Conservation (phyloP, 2,113 vertebrate genomes). For the Leptobrachium ailaonicum region DNA sequence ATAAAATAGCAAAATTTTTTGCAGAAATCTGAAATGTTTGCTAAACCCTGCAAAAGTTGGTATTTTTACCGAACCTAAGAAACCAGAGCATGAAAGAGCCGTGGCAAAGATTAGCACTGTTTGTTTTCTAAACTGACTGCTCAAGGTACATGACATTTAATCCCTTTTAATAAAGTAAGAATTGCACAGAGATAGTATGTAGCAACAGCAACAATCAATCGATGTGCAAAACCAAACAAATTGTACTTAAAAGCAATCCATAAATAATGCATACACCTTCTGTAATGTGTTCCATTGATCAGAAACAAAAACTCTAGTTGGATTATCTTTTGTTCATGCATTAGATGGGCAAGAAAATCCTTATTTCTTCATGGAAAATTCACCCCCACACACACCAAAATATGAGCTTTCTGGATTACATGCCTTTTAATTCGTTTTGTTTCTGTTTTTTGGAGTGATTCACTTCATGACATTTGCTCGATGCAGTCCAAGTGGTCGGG, state of each 20-base stretch:
- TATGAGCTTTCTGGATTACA: constrained; percentile 17
- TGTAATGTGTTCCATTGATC: constrained; percentile 49
- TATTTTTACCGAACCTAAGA: too few relatives aligned
- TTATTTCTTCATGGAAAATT: neutral
- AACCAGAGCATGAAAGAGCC: too few relatives aligned
- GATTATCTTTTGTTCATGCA: neutral
- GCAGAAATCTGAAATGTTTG: too few relatives aligned
- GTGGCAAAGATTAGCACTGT: too few relatives aligned
- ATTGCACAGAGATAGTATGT: neutral
- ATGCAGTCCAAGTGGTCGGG: constrained; percentile 91
- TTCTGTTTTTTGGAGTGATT: constrained; percentile 36
- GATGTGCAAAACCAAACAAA: constrained; percentile 78
- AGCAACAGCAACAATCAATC: constrained; percentile 8
- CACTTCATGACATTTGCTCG: constrained; percentile 78
- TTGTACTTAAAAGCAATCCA: constrained; percentile 62
- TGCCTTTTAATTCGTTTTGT: neutral
- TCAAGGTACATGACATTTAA: neutral
- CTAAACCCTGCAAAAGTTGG: too few relatives aligned
- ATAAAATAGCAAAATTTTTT: too few relatives aligned
- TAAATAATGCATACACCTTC: constrained; percentile 81
- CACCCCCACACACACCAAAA: constrained; percentile 14
- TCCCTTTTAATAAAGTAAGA: neutral
- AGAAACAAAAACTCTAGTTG: neutral
- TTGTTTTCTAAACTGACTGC: neutral
- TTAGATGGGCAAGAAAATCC: constrained; percentile 13